These are phyloP conservation scores for Leucoraja erinaceus DNA, from an alignment of 2,113 vertebrate genomes.

Conservation along the genomic window DNA sequence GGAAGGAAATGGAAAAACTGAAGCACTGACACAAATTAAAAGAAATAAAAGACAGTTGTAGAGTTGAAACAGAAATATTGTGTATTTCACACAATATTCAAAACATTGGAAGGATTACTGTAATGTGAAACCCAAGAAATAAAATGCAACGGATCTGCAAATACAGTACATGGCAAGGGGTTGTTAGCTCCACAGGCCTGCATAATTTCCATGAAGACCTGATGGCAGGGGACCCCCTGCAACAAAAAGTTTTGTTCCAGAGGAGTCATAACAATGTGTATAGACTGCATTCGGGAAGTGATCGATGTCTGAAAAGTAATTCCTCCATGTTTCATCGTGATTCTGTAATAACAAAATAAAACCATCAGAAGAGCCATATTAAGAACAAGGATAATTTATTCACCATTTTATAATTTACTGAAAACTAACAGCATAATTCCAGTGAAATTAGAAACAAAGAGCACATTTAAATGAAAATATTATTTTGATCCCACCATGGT, in stretches of 20 bases:
- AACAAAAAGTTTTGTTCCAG: constrained; percentile 94
- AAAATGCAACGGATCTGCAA: constrained; percentile 55
- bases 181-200: constrained; percentile 89
- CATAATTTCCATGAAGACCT: constrained; percentile 95
- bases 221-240: constrained; percentile 94
- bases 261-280: constrained; percentile 96
- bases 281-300: constrained; percentile 97
- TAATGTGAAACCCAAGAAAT: constrained; percentile 40
- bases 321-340: constrained; percentile 96
- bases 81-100: constrained; percentile 39
- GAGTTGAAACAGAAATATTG: constrained; percentile 21
- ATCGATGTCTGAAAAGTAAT: constrained; percentile 95
- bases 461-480: neutral
- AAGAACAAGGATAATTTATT: constrained; percentile 10
- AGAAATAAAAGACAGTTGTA: constrained; percentile 41
- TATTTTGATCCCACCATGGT: neutral
- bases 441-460: neutral
- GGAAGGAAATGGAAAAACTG: constrained; percentile 38
- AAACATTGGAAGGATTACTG: constrained; percentile 9
- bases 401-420: neutral
- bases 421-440: neutral
- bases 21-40: constrained; percentile 4
- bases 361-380: constrained; percentile 1
- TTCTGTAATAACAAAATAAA: constrained; percentile 60
- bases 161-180: constrained; percentile 40